Percentiles rank a stretch among this genome's conserved stretches.
Conservation (phyloP, 1,140 invertebrate genomes). For the Halesus radiatus region DNA sequence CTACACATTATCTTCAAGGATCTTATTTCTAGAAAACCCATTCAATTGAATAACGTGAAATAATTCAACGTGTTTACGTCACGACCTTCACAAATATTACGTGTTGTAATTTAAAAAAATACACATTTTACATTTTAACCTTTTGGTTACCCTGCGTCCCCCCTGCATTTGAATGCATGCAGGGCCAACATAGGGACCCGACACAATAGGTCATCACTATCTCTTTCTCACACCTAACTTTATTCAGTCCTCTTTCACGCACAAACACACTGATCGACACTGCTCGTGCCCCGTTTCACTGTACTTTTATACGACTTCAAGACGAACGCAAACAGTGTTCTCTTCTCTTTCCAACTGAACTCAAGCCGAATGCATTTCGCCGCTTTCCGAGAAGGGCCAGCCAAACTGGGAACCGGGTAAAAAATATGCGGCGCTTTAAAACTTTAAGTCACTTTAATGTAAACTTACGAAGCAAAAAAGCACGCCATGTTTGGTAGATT, state of each 20-base stretch:
- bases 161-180: constrained; percentile 25
- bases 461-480: no score
- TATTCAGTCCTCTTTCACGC: constrained; percentile 37
- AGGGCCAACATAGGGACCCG: constrained; percentile 39
- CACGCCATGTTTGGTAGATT: no score
- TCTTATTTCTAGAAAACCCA: no score
- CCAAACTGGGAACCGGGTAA: background rate
- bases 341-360: constrained; percentile 24
- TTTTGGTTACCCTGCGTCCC: background rate
- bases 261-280: constrained; percentile 12
- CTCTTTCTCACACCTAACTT: constrained; percentile 49
- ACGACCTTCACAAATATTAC: no score
- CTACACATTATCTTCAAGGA: no score
- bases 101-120: no score
- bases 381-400: constrained; percentile 16
- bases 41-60: no score
- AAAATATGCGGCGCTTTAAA: no score
- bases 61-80: no score
- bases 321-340: constrained; percentile 11
- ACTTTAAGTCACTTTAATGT: no score
- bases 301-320: constrained; percentile 35
- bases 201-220: constrained; percentile 48
- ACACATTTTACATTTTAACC: no score
- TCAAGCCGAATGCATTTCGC: constrained; percentile 7
- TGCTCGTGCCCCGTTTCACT: constrained; percentile 25